Base-by-base conservation (phyloP, 2,113 vertebrate species). In the Cynopterus brachyotis region DNA sequence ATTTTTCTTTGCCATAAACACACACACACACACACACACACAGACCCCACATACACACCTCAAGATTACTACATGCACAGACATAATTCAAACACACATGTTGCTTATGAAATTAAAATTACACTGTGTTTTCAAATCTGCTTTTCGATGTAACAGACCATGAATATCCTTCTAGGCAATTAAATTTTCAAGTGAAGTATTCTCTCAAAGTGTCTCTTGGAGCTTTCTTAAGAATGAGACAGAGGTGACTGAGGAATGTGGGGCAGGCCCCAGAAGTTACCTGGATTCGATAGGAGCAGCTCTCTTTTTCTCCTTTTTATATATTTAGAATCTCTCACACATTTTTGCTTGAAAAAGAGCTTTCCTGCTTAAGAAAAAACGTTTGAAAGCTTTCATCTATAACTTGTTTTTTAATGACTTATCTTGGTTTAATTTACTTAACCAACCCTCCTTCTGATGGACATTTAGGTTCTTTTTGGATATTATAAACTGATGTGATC, bases 1-100 rank as follows among this genome's bases (percentile, higher is more conserved):
- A 69, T 64, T 96, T 84, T 96, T 88, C 60, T 83, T 94, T 91
- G 45, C 42, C 75, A 59, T 60, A 73, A 86, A 91, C 40, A 80
- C n/a, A 83, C 47, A 79, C 37, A 64, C 32, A 76, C 53, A 90
- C 15, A 80, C 26, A 91, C 40, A 80, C 40, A 83, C 47, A 79
- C 37, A 64, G 26, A 22, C 26, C 50, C 30, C 19, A 62, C 83
- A 62, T 24, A 96, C 50, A 50, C 50, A 50, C 15, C 15, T 50
- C 50, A 50, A 16, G n/a, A 50, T 40, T 59, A 57, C 9, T 57
- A 28, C 37, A 40, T 47, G 40, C 3, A 30, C 9, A 20, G 75
- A 26, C 24, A 55, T 47, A 86, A 67, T 11, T 87, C 55, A 79
- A 73, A 60, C 20, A 45, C 4, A 45, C 11, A 22, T 6, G 10